Evolutionary conservation across 2,888 invertebrate species (phyloP), one percentile per base, ranked within the genome.

Genomic region (Frankliniella fusca): DNA sequence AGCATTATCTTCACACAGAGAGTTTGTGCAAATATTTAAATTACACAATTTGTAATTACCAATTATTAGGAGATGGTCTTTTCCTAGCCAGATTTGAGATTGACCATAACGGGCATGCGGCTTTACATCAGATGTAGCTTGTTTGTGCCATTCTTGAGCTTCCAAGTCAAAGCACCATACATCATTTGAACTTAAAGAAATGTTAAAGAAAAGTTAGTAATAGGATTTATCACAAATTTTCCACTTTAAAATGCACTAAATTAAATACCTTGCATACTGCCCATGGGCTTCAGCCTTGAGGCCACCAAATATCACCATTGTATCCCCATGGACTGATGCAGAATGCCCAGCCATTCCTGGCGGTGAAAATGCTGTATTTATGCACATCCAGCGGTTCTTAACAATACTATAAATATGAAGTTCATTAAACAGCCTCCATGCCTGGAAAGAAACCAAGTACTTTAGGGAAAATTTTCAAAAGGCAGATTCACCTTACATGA

Each of bases 341-440:
- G 97, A 97, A 89, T 98, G 98, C 0, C 97, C 97, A 20, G 98
- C 97, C 88, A 94, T 94, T 2, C 94, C 93, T 61, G 95, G 95
- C 65, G 94, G 93, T 83, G 92, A 91, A 83, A 91, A 88, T 70
- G 88, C 88, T 23, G 92, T 90, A 87, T 91, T 92, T 84, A 93
- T 90, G 83, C 91, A 89, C 81, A 90, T 90, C 96, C 98, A 98
- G 85, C 93, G 92, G 88, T 96, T 96, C 48, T 92, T 92, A 84
- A 89, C 90, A 48, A 96, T 93, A 88, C 94, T 94, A 87, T 96
- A 98, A 83, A 94, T 91, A 87, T 98, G 97, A 82, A 98, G 90
- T 89, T 98, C 97, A 88, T 96, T 96, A 87, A 97, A 98, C 87
- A 97, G 92, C 85, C 94, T 93, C 90, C 95, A 94, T 85, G 90